phyloP scores from a whole-genome alignment of 2,113 vertebrate species.

The Talpa occidentalis region DNA sequence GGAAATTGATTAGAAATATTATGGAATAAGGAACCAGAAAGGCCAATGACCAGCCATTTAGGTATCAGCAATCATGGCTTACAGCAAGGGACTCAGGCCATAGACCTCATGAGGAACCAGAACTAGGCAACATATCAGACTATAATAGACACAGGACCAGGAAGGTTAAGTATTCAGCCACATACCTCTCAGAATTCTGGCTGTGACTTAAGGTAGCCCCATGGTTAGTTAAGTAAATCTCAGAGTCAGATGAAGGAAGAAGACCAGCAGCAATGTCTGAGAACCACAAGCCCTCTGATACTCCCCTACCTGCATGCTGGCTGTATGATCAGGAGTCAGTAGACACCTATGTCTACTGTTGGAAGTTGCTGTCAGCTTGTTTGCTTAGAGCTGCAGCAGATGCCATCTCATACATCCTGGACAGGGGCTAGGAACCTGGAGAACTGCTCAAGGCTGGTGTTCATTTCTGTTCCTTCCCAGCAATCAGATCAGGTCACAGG shows the following conservation, averaged over 20 bases:
- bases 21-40: conserved; percentile 10
- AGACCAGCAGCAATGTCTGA: not conserved
- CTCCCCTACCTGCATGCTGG: not conserved
- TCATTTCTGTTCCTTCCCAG: not conserved
- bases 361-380: not conserved
- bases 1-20: conserved; percentile 23
- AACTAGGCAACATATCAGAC: not conserved
- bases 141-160: not conserved
- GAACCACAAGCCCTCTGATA: not conserved
- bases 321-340: not conserved
- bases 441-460: not conserved
- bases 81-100: not conserved
- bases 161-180: not conserved
- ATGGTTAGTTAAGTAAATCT: conserved; percentile 20
- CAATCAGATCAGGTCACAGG: not conserved
- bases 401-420: not conserved
- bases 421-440: not conserved
- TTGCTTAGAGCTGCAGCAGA: not conserved
- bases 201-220: not conserved
- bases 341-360: not conserved
- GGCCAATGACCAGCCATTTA: not conserved
- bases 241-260: not conserved
- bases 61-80: not conserved
- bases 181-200: not conserved
- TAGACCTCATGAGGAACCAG: not conserved